These are phyloP conservation scores for Drosophila subpulchrella DNA, from an alignment of 1,140 invertebrate genomes.

Conservation along the genomic window DNA sequence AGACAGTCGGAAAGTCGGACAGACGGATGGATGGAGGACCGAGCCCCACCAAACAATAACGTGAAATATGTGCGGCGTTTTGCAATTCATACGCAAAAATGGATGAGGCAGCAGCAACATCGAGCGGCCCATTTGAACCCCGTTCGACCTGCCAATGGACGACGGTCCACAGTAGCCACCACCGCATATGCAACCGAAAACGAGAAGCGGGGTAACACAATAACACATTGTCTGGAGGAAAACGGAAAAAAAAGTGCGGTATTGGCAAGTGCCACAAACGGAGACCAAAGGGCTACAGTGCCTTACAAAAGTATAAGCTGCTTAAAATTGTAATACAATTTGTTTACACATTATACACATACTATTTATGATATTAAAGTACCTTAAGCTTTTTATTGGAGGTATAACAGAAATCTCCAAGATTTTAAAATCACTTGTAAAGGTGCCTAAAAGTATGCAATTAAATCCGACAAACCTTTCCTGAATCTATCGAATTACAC, in stretches of 20 bases:
- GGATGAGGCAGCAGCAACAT: constrained; percentile 54
- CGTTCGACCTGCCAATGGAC: constrained; percentile 45
- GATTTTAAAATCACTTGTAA: too few relatives aligned
- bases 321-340: neutral
- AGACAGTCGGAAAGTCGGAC: constrained; percentile 14
- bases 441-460: too few relatives aligned
- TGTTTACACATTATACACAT: too few relatives aligned
- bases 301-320: constrained; percentile 11
- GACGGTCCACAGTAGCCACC: constrained; percentile 57
- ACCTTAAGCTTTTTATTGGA: too few relatives aligned
- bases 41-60: constrained; percentile 71
- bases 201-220: constrained; percentile 48
- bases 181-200: constrained; percentile 42
- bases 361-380: too few relatives aligned
- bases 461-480: too few relatives aligned
- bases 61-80: constrained; percentile 83
- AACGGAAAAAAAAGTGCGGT: constrained; percentile 29
- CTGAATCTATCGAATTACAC: too few relatives aligned
- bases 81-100: constrained; percentile 83
- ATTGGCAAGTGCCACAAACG: constrained; percentile 30
- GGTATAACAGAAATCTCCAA: too few relatives aligned
- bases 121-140: constrained; percentile 72
- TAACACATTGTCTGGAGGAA: constrained; percentile 68
- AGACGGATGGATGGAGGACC: constrained; percentile 18
- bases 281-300: constrained; percentile 21